Evolutionary conservation across 2,888 invertebrate species (phyloP).

Genomic region (Eupithecia insigniata): DNA sequence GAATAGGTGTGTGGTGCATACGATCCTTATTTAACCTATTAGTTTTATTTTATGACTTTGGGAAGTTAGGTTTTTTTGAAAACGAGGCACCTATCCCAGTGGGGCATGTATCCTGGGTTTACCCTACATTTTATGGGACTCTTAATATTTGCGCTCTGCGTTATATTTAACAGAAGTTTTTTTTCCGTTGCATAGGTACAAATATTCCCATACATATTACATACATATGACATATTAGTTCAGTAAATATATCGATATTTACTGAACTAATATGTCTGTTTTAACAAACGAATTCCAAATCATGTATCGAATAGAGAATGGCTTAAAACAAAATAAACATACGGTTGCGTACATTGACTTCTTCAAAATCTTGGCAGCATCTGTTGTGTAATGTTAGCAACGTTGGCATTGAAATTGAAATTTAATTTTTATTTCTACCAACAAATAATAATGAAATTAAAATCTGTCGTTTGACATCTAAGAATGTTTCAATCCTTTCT

Average conservation of each 20-base stretch:
- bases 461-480: background rate
- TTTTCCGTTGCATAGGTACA: too few relatives aligned
- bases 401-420: background rate
- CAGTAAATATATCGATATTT: background rate
- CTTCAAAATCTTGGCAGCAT: background rate
- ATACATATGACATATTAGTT: too few relatives aligned
- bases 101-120: too few relatives aligned
- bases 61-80: too few relatives aligned
- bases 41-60: too few relatives aligned
- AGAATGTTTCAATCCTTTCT: background rate
- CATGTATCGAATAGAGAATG: background rate
- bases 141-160: background rate
- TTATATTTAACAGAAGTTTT: background rate
- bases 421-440: background rate
- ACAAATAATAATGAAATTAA: background rate
- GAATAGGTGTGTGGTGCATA: too few relatives aligned
- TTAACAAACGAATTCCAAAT: background rate
- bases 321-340: background rate
- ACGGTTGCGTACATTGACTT: background rate
- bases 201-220: too few relatives aligned
- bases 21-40: too few relatives aligned
- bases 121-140: background rate
- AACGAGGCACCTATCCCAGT: too few relatives aligned
- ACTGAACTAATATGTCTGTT: background rate
- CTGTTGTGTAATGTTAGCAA: background rate